Percentiles rank a stretch among this genome's conserved stretches.
phyloP scores from a whole-genome alignment of 2,797 vertebrate genomes.

The Peromyscus eremicus region DNA sequence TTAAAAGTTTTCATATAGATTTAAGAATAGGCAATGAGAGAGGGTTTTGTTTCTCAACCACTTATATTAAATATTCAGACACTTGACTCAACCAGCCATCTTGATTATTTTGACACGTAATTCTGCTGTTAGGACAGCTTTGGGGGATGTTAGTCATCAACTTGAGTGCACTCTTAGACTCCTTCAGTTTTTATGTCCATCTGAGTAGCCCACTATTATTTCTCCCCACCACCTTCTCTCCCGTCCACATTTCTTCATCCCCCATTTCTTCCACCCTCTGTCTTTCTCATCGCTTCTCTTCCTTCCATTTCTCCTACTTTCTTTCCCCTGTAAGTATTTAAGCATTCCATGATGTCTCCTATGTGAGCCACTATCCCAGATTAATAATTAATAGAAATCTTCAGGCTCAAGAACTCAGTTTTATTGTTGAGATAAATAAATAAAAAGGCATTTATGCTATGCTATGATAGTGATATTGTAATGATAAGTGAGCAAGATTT shows the following conservation, averaged over 20 bases:
- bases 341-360: background rate
- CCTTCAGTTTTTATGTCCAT: background rate
- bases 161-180: background rate
- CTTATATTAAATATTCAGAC: background rate
- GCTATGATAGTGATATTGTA: background rate
- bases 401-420: background rate
- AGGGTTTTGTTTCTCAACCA: background rate
- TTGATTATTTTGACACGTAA: background rate
- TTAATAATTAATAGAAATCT: background rate
- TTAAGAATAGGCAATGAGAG: background rate
- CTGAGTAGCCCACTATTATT: too few relatives aligned
- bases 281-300: too few relatives aligned
- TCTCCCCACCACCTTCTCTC: accelerated
- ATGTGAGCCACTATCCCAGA: background rate
- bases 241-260: too few relatives aligned
- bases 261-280: too few relatives aligned
- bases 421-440: background rate
- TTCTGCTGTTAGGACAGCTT: background rate
- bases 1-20: background rate
- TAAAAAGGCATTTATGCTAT: background rate
- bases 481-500: background rate
- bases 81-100: background rate
- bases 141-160: background rate
- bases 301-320: too few relatives aligned
- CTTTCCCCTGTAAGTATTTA: background rate